A percentile compares a stretch with the other conserved stretches of the same genome.
Evolutionary conservation across 1,140 invertebrate genomes (phyloP).

Genomic region (Plodia interpunctella): DNA sequence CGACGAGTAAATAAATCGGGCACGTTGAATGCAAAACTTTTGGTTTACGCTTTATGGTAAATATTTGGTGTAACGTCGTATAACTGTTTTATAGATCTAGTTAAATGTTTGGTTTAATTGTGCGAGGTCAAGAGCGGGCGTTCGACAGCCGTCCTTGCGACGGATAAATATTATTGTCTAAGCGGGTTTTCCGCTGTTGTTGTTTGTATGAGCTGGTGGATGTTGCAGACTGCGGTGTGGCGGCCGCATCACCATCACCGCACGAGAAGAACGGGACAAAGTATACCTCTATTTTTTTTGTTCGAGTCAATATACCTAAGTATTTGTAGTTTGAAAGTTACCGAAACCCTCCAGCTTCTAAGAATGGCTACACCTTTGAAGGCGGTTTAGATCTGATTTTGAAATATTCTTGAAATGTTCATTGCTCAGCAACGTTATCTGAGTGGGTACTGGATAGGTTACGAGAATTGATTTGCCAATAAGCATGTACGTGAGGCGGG

Average conservation of each 20-base stretch:
- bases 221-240: slow-evolving; percentile 28
- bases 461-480: slow-evolving; percentile 22
- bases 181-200: slow-evolving; percentile 68
- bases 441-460: slow-evolving; percentile 1
- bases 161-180: slow-evolving; percentile 75
- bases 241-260: slow-evolving; percentile 21
- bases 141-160: slow-evolving; percentile 75
- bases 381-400: background rate
- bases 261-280: too few species aligned
- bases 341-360: background rate
- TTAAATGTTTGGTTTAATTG: slow-evolving; percentile 76
- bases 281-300: too few species aligned
- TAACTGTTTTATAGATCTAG: slow-evolving; percentile 75
- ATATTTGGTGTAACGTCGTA: slow-evolving; percentile 73
- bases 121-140: slow-evolving; percentile 73
- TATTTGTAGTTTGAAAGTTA: background rate
- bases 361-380: background rate
- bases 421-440: background rate
- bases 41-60: slow-evolving; percentile 76
- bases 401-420: background rate
- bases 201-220: slow-evolving; percentile 52
- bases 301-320: too few species aligned
- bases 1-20: slow-evolving; percentile 66
- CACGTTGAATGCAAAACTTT: slow-evolving; percentile 75
- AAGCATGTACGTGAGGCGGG: slow-evolving; percentile 24